A percentile compares a stretch with the other conserved stretches of the same genome.
Conservation (phyloP, 30 jellyfish, hydroid and myxozoan species). For the Chrysaora quinquecirrha region DNA sequence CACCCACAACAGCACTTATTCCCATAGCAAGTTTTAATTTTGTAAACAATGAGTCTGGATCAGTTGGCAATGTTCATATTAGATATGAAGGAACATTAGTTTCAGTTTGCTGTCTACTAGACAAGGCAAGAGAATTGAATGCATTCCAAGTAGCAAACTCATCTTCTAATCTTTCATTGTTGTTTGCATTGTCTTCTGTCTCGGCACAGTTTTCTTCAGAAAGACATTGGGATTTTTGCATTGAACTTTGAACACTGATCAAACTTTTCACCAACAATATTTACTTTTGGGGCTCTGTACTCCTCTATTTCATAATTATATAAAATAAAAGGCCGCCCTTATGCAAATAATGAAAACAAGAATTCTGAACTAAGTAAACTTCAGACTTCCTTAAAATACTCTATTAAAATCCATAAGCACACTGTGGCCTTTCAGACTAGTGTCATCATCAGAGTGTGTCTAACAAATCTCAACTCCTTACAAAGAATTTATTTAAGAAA, state of each 20-base stretch:
- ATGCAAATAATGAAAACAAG: too few relatives aligned
- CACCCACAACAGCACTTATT: conserved; percentile 14
- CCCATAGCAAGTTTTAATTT: conserved; percentile 2
- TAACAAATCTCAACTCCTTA: too few relatives aligned
- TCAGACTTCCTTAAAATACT: too few relatives aligned
- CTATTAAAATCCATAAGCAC: too few relatives aligned
- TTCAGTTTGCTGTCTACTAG: conserved; percentile 41
- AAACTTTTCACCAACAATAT: not conserved
- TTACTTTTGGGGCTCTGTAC: conserved; percentile 21
- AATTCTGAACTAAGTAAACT: too few relatives aligned
- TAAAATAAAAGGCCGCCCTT: too few relatives aligned
- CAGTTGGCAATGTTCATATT: conserved; percentile 21
- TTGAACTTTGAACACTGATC: conserved; percentile 22
- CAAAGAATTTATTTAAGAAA: too few relatives aligned
- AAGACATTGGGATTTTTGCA: conserved; percentile 14
- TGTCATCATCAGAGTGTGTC: too few relatives aligned
- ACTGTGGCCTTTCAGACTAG: too few relatives aligned
- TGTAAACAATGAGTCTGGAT: conserved; percentile 4
- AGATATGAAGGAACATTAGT: conserved; percentile 18
- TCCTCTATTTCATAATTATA: conserved; percentile 36
- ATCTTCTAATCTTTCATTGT: conserved; percentile 26
- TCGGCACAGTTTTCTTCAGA: conserved; percentile 20
- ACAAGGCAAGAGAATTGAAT: conserved; percentile 33
- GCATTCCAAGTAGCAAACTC: conserved; percentile 33
- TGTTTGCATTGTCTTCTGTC: conserved; percentile 27